Base-by-base conservation (phyloP, 2,797 vertebrate genomes). In the Enteromius paludinosus region DNA sequence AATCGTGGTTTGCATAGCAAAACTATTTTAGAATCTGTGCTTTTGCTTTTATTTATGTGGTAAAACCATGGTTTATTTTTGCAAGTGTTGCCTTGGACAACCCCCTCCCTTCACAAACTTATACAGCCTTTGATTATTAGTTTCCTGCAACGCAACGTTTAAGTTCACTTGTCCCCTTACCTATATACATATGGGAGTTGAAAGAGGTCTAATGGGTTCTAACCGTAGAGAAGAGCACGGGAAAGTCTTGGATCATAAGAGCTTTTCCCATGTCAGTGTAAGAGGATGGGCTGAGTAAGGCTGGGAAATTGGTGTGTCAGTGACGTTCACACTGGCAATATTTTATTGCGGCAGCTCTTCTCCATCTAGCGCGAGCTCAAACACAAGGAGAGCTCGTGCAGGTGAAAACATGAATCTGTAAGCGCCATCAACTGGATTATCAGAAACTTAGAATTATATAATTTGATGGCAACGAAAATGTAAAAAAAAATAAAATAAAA, bases 311-410 rank as follows among this genome's bases (percentile, higher is more conserved):
- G 59, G 17, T 41, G 61, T 81, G 62, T 61, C 75, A 33, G 72
- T 81, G 59, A 82, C 83, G 86, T 75, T 66, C 78, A 69, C 59
- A 35, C 78, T 30, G 33, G 79, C 75, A 56, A 78, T 61, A 81
- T 81, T 78, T 70, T 35, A 80, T 54, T 28, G 83, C 81, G 15
- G 11, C 3, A 9, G 66, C 41, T 69, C 66, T 59, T 76, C 47
- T 78, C 52, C 68, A 28, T 8, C 61, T 28, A 81, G 62, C 35
- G 82, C 85, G 41, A 56, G 59, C 72, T 23, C 65, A 69, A 38
- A 61, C 76, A 61, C 71, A 18, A 38, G 49, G 52, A 49, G 30
- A 62, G 18, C 80, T 68, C 59, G 68, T 56, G 45, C n/a, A 28
- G 65, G 41, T 20, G 56, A 47, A 41, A 45, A n/a, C 70, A 56